Percentiles rank a stretch among this genome's conserved stretches.
phyloP scores from a whole-genome alignment of 1,140 invertebrate species.

The Sarcophaga bullata region DNA sequence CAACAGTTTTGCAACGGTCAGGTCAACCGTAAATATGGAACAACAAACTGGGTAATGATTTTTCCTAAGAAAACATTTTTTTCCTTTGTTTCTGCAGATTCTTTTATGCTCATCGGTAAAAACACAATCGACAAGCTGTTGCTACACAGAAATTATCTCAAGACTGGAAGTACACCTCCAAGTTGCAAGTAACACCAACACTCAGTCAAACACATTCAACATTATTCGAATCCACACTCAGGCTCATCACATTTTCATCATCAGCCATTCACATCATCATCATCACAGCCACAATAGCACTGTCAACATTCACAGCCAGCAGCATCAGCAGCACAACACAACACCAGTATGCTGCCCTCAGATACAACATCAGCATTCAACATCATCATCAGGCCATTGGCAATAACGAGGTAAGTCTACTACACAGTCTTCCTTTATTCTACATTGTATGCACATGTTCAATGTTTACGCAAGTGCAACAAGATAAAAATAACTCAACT shows the following conservation, averaged over 20 bases:
- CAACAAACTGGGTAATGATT: too few relatives aligned
- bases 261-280: conserved; percentile 39
- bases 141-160: conserved; percentile 61
- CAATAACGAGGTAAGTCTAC: conserved; percentile 55
- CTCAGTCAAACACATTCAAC: conserved; percentile 3
- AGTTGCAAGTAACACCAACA: neutral
- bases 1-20: conserved; percentile 21
- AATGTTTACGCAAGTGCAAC: too few relatives aligned
- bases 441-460: too few relatives aligned
- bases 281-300: neutral
- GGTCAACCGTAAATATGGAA: conserved; percentile 34
- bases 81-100: conserved; percentile 53
- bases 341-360: conserved; percentile 57
- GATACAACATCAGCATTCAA: conserved; percentile 53
- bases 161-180: conserved; percentile 44
- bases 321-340: conserved; percentile 55
- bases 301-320: conserved; percentile 1
- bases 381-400: conserved; percentile 55
- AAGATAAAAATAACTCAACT: too few relatives aligned
- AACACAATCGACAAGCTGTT: conserved; percentile 60
- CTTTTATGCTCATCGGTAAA: conserved; percentile 60
- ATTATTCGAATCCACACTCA: conserved; percentile 5
- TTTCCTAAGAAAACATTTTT: neutral
- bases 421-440: conserved; percentile 27
- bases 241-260: conserved; percentile 40